These are phyloP conservation scores for Leptinotarsa tumamoca DNA, from an alignment of 2,888 invertebrate species.

Conservation along the genomic window DNA sequence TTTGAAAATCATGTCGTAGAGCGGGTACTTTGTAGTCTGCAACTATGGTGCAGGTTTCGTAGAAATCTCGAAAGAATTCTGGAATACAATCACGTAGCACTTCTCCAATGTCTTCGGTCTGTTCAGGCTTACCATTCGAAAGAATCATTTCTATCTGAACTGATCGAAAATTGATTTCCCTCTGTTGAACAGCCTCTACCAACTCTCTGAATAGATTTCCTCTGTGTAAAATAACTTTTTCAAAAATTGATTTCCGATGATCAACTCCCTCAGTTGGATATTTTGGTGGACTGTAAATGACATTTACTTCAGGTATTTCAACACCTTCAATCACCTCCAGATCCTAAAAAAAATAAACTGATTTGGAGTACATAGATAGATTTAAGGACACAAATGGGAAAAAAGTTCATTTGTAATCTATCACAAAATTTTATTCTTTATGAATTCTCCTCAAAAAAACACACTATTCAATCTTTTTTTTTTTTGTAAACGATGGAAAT, in stretches of 20 bases:
- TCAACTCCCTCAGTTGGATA: background rate
- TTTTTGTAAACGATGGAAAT: background rate
- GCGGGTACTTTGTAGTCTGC: conserved; percentile 34
- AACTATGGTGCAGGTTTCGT: conserved; percentile 37
- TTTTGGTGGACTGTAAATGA: background rate
- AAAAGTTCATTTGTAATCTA: background rate
- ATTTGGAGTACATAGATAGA: conserved; percentile 2
- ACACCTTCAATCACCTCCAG: background rate
- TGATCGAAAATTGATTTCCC: background rate
- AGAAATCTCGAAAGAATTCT: conserved; percentile 37
- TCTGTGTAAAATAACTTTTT: background rate
- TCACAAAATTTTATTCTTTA: background rate
- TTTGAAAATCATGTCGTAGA: conserved; percentile 36
- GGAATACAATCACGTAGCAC: conserved; percentile 35
- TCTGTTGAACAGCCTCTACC: conserved; percentile 8
- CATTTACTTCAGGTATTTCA: background rate
- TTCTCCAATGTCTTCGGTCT: conserved; percentile 27
- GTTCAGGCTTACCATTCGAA: conserved; percentile 28
- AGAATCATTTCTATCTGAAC: conserved; percentile 38
- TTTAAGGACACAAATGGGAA: background rate
- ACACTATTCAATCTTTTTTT: background rate
- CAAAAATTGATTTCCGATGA: background rate
- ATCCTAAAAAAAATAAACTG: conserved; percentile 11
- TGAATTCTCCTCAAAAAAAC: background rate
- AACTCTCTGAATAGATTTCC: background rate